These are phyloP conservation scores for Gisinianus flammeolus DNA, from an alignment of 2,888 invertebrate genomes.

Conservation along the genomic window DNA sequence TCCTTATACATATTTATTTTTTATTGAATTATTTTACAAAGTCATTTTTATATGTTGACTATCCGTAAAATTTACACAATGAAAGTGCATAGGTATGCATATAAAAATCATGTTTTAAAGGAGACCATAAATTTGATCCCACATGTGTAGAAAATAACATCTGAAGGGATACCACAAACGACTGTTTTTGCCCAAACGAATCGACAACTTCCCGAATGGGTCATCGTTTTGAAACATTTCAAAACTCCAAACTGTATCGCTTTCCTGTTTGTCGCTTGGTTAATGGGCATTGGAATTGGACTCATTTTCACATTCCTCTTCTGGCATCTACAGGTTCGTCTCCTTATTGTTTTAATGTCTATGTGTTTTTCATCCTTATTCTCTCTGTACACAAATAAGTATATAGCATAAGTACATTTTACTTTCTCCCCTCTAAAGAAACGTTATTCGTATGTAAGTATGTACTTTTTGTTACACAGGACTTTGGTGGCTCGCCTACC, in stretches of 20 bases:
- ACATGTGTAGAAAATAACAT: constrained; percentile 34
- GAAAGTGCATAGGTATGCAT: not conserved
- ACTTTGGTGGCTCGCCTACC: constrained; percentile 94
- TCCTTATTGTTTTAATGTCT: too few relatives aligned
- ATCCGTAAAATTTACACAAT: not conserved
- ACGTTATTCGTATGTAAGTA: too few relatives aligned
- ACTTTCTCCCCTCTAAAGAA: too few relatives aligned
- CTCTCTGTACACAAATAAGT: too few relatives aligned
- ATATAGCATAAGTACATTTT: too few relatives aligned
- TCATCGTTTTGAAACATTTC: constrained; percentile 87
- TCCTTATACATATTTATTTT: not conserved
- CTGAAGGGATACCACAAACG: constrained; percentile 49
- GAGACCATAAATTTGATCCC: not conserved
- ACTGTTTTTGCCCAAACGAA: constrained; percentile 57
- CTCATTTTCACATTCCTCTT: constrained; percentile 98
- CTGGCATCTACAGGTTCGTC: constrained; percentile 81
- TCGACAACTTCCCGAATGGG: constrained; percentile 85
- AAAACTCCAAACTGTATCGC: constrained; percentile 88
- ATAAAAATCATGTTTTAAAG: not conserved
- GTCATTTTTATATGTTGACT: not conserved
- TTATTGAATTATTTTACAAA: not conserved
- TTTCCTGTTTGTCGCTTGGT: constrained; percentile 96
- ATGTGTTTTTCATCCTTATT: too few relatives aligned
- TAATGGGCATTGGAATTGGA: constrained; percentile 99
- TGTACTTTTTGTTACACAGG: constrained; percentile 65